Evolutionary conservation across 2,797 vertebrate species (phyloP).

Genomic region (Sebastes goodei): DNA sequence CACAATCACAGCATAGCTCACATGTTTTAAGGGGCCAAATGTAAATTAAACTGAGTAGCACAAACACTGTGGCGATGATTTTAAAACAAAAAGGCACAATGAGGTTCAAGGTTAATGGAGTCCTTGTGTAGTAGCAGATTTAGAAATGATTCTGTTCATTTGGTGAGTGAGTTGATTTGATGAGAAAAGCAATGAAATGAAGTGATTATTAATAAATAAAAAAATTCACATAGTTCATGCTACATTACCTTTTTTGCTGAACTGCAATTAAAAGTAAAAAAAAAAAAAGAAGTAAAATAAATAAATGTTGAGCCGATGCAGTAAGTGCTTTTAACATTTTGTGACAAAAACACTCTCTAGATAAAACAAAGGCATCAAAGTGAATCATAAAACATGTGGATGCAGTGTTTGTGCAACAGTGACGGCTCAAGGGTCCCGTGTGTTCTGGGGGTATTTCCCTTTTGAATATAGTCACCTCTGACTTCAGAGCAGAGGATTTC

Average conservation of each 20-base stretch:
- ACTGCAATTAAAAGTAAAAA: background rate
- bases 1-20: slow-evolving; percentile 43
- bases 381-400: slow-evolving; percentile 6
- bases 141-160: background rate
- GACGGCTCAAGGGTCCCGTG: slow-evolving; percentile 40
- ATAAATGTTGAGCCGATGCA: background rate
- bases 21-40: slow-evolving; percentile 27
- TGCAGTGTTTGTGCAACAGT: slow-evolving; percentile 30
- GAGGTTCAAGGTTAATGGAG: background rate
- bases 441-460: slow-evolving; percentile 67
- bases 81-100: slow-evolving; percentile 16
- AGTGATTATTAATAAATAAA: background rate
- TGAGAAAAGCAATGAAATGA: background rate
- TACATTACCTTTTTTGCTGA: background rate
- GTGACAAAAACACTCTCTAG: background rate
- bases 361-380: slow-evolving; percentile 26
- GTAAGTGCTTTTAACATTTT: background rate
- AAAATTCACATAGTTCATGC: background rate
- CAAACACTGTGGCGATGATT: slow-evolving; percentile 14
- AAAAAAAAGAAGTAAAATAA: background rate
- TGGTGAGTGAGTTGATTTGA: background rate
- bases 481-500: slow-evolving; percentile 75
- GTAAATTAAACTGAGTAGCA: slow-evolving; percentile 39
- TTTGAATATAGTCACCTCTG: slow-evolving; percentile 56
- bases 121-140: background rate